These are phyloP conservation scores for Otis tarda DNA, from an alignment of 2,113 vertebrate genomes.

Conservation along the genomic window DNA sequence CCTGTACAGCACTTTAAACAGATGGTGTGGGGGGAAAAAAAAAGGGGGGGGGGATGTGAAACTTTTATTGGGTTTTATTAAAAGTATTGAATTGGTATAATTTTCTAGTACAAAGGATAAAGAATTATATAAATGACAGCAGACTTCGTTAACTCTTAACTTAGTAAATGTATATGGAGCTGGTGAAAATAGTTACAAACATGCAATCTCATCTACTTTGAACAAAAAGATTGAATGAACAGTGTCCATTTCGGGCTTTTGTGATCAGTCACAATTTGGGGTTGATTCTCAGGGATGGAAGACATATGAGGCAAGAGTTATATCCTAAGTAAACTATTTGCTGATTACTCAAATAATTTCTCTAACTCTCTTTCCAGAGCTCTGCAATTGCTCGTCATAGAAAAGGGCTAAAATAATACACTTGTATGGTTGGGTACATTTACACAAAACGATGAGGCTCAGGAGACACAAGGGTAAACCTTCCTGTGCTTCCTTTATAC, in stretches of 20 bases:
- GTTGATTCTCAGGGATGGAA: background rate
- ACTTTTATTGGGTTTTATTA: background rate
- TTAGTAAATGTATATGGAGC: background rate
- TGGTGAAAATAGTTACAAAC: background rate
- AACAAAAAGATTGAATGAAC: background rate
- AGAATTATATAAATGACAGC: background rate
- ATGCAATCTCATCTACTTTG: background rate
- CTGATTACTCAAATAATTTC: background rate
- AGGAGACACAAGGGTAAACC: background rate
- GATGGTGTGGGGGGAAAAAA: background rate
- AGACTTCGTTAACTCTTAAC: background rate
- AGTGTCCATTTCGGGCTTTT: background rate
- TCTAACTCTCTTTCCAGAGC: background rate
- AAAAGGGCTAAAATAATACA: background rate
- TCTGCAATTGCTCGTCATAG: background rate
- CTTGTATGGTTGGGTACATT: background rate
- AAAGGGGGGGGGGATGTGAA: background rate
- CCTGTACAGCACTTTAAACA: background rate
- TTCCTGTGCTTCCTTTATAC: background rate
- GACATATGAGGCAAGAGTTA: background rate
- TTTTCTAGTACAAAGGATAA: background rate
- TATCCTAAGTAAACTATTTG: background rate
- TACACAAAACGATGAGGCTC: background rate
- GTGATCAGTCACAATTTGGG: background rate
- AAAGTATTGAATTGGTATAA: background rate